Percentiles rank a stretch among this genome's conserved stretches.
Conservation (phyloP, 2,888 invertebrate species). For the Ochlodes sylvanus region DNA sequence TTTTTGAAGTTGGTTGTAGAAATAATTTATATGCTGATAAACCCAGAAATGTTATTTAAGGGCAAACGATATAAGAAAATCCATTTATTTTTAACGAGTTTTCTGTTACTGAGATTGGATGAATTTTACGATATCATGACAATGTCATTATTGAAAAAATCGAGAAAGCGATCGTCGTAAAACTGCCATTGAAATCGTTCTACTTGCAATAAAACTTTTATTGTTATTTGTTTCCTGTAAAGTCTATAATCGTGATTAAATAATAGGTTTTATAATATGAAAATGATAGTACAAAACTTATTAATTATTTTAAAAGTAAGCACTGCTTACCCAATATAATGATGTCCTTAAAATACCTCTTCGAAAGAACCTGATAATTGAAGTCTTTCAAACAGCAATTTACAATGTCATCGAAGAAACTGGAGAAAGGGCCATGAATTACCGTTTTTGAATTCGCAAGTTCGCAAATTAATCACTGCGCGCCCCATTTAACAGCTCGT, state of each 20-base stretch:
- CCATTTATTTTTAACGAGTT: slow-evolving; percentile 30
- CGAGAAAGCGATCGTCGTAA: slow-evolving; percentile 51
- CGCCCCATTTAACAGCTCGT: slow-evolving; percentile 47
- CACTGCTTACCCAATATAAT: slow-evolving; percentile 11
- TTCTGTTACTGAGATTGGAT: slow-evolving; percentile 34
- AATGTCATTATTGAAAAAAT: slow-evolving; percentile 58
- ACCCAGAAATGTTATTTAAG: not conserved
- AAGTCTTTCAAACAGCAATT: slow-evolving; percentile 15
- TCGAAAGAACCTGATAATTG: not conserved
- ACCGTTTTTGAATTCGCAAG: slow-evolving; percentile 46
- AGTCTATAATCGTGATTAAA: not conserved
- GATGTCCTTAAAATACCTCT: slow-evolving; percentile 5
- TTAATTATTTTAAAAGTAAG: no score
- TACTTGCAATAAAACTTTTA: slow-evolving; percentile 36
- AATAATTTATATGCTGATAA: not conserved
- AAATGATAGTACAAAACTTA: not conserved
- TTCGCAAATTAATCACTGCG: slow-evolving; percentile 48
- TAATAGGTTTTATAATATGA: not conserved
- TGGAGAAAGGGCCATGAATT: slow-evolving; percentile 17
- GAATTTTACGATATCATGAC: slow-evolving; percentile 55
- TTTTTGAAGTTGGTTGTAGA: no score
- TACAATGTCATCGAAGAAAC: slow-evolving; percentile 24
- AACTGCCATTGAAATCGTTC: slow-evolving; percentile 51
- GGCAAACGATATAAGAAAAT: not conserved
- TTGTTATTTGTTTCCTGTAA: not conserved